These are phyloP conservation scores for Hippocampus kuda DNA, from an alignment of 2,797 vertebrate genomes.

Conservation along the genomic window DNA sequence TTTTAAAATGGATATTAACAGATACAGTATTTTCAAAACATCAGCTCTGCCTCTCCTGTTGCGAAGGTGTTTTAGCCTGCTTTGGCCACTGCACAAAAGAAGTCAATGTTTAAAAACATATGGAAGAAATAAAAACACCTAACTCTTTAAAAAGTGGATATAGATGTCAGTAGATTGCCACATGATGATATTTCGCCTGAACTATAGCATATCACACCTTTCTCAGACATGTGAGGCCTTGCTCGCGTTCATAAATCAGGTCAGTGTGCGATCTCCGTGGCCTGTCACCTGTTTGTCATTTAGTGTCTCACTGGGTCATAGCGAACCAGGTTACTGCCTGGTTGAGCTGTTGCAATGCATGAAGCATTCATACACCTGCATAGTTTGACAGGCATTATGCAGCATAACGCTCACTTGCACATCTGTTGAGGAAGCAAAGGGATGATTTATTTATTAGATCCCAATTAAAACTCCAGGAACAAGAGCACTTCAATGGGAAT, in stretches of 20 bases:
- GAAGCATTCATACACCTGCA: conserved; percentile 58
- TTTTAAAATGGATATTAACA: too few species aligned
- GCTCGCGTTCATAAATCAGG: conserved; percentile 40
- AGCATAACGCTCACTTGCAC: conserved; percentile 54
- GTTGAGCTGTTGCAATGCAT: conserved; percentile 48
- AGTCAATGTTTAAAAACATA: not conserved
- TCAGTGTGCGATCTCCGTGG: conserved; percentile 42
- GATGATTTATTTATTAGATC: conserved; percentile 72
- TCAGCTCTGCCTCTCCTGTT: too few species aligned
- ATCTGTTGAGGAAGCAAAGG: conserved; percentile 69
- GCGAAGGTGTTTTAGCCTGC: not conserved
- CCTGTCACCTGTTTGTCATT: conserved; percentile 48
- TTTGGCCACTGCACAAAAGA: not conserved
- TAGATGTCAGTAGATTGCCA: not conserved
- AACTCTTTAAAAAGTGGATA: not conserved
- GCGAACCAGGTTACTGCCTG: conserved; percentile 50
- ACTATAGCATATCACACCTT: conserved; percentile 9
- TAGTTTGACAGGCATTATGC: conserved; percentile 54
- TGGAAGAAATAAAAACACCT: not conserved
- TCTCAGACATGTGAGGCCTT: conserved; percentile 17
- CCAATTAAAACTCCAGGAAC: conserved; percentile 75
- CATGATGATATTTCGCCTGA: not conserved
- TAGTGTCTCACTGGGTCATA: conserved; percentile 39
- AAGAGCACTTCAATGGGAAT: conserved; percentile 72
- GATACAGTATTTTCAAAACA: too few species aligned